Evolutionary conservation across 53 echinoderm and acorn worm genomes (phyloP).

Genomic region (Stichopus horrens): DNA sequence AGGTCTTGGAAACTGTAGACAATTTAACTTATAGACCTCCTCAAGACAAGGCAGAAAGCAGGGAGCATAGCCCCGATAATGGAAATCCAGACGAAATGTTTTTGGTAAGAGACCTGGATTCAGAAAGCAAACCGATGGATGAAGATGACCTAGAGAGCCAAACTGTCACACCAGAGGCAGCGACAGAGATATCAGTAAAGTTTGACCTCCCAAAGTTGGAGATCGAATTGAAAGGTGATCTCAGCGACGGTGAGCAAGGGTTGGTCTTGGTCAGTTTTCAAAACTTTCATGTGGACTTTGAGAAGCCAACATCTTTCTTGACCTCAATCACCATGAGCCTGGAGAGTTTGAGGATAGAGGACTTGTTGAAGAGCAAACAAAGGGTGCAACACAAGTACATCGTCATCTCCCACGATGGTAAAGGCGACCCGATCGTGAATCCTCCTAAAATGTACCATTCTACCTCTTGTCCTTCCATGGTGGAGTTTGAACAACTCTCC

Average conservation of each 20-base stretch:
- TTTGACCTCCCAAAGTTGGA: conserved; percentile 88
- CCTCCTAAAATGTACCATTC: conserved; percentile 77
- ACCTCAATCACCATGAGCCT: conserved; percentile 75
- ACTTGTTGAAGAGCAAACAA: conserved; percentile 64
- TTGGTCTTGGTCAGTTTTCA: conserved; percentile 78
- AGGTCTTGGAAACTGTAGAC: conserved; percentile 89
- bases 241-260: conserved; percentile 93
- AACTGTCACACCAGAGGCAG: background rate
- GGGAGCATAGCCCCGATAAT: conserved; percentile 21
- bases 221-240: conserved; percentile 79
- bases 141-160: conserved; percentile 6
- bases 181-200: conserved; percentile 69
- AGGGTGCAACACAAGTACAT: conserved; percentile 75
- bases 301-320: conserved; percentile 69
- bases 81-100: background rate
- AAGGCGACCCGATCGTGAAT: conserved; percentile 7
- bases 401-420: conserved; percentile 74
- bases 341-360: conserved; percentile 86
- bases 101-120: background rate
- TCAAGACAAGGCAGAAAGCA: conserved; percentile 38
- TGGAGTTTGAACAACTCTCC: conserved; percentile 58
- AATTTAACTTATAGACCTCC: conserved; percentile 76
- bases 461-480: conserved; percentile 93
- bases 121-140: background rate
- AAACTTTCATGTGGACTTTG: conserved; percentile 86